A percentile compares a stretch with the other conserved stretches of the same genome.
Evolutionary conservation across 2,113 vertebrate species (phyloP).

Genomic region (Symphodus melops): DNA sequence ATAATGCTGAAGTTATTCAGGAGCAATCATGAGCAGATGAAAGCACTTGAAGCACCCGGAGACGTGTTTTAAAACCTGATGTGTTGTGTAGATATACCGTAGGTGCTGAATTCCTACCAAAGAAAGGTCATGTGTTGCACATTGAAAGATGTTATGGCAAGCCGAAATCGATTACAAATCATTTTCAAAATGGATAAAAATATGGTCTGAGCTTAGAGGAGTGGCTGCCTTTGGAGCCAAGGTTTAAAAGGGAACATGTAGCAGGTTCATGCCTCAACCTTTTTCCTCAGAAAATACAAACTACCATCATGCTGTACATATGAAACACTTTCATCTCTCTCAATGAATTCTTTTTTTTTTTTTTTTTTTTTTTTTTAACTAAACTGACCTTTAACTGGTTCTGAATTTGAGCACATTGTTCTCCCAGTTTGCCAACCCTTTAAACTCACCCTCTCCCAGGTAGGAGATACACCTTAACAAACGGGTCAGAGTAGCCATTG

Average conservation of each 20-base stretch:
- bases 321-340: background rate
- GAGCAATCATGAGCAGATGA: background rate
- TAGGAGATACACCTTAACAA: slow-evolving; percentile 98
- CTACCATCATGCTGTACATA: background rate
- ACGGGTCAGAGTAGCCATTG: slow-evolving; percentile 97
- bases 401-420: background rate
- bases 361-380: background rate
- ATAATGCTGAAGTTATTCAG: slow-evolving; percentile 32
- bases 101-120: slow-evolving; percentile 25
- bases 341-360: background rate
- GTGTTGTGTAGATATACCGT: slow-evolving; percentile 17
- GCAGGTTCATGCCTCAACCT: background rate
- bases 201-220: slow-evolving; percentile 36
- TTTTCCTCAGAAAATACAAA: slow-evolving; percentile 4
- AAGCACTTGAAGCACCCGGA: background rate
- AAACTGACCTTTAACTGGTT: slow-evolving; percentile 14
- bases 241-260: slow-evolving; percentile 4
- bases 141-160: slow-evolving; percentile 60
- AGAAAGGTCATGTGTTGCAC: slow-evolving; percentile 44
- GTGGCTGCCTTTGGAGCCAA: slow-evolving; percentile 9
- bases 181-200: slow-evolving; percentile 69
- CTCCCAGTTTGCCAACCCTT: slow-evolving; percentile 22
- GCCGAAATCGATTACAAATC: slow-evolving; percentile 68
- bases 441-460: slow-evolving; percentile 95
- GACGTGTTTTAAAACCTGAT: slow-evolving; percentile 8